These are phyloP conservation scores for Heliothis virescens DNA, from an alignment of 1,140 invertebrate species.

Conservation along the genomic window DNA sequence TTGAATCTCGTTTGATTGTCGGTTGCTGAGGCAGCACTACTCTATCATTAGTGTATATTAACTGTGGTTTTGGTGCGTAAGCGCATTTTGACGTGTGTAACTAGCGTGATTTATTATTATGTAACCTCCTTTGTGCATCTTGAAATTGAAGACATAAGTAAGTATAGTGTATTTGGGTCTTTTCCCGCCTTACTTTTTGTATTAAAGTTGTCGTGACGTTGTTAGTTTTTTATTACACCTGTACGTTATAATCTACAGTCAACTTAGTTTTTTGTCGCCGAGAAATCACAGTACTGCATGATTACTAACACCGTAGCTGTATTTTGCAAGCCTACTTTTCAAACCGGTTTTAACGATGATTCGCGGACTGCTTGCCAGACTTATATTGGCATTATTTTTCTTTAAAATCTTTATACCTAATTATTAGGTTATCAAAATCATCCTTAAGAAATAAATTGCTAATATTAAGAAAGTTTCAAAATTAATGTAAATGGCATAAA, in stretches of 20 bases:
- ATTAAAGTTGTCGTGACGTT: constrained; percentile 22
- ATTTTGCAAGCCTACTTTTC: constrained; percentile 79
- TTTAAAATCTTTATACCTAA: constrained; percentile 24
- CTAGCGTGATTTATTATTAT: constrained; percentile 73
- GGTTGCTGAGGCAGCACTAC: constrained; percentile 57
- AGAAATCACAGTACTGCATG: constrained; percentile 57
- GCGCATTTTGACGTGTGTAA: constrained; percentile 75
- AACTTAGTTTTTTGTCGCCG: constrained; percentile 52
- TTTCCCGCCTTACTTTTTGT: constrained; percentile 50
- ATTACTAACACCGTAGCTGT: constrained; percentile 65
- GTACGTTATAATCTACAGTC: constrained; percentile 36
- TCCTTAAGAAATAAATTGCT: too few species aligned
- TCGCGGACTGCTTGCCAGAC: constrained; percentile 49
- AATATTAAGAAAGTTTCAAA: too few species aligned
- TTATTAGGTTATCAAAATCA: background rate
- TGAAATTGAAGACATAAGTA: constrained; percentile 61
- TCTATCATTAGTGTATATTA: constrained; percentile 78
- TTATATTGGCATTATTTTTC: constrained; percentile 43
- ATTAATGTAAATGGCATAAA: too few species aligned
- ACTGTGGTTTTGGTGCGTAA: constrained; percentile 71
- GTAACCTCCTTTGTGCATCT: constrained; percentile 54
- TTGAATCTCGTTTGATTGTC: constrained; percentile 76
- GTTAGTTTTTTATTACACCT: constrained; percentile 45
- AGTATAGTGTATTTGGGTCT: constrained; percentile 49
- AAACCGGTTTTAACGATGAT: constrained; percentile 73